Conservation (phyloP, 2,888 invertebrate genomes). For the Meghimatium bilineatum region DNA sequence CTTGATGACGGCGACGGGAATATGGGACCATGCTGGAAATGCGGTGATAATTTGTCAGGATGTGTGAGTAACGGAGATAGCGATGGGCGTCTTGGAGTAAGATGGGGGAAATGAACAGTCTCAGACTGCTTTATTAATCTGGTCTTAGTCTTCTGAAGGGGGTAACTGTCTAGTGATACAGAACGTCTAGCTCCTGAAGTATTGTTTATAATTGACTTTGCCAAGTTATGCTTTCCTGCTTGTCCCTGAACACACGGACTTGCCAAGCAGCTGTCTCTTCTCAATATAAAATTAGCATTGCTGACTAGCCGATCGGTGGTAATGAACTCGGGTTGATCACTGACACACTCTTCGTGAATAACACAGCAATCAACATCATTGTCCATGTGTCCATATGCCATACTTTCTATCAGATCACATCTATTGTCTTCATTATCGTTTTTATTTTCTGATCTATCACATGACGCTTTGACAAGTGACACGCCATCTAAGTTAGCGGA, state of each 20-base stretch:
- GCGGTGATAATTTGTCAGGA: not conserved
- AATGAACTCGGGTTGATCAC: not conserved
- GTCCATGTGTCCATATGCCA: not conserved
- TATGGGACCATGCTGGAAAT: not conserved
- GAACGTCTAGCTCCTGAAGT: slow-evolving; percentile 20
- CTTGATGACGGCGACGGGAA: not conserved
- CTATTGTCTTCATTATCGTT: not conserved
- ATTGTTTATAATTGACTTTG: not conserved
- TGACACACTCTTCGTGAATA: not conserved
- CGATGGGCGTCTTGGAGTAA: not conserved
- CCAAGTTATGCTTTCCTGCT: not conserved
- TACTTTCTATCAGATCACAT: not conserved
- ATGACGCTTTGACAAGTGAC: not conserved
- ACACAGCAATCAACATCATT: slow-evolving; percentile 20
- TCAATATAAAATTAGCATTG: slow-evolving; percentile 28
- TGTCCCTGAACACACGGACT: not conserved
- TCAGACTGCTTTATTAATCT: slow-evolving; percentile 34
- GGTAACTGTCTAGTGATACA: slow-evolving; percentile 42
- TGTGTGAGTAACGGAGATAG: not conserved
- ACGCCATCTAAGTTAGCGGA: not conserved
- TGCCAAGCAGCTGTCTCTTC: not conserved
- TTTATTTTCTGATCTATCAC: not conserved
- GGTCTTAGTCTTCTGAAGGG: not conserved
- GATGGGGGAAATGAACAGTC: slow-evolving; percentile 16
- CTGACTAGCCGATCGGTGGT: not conserved